A percentile compares a stretch with the other conserved stretches of the same genome.
phyloP scores from a whole-genome alignment of 1,140 invertebrate genomes.

The Drosophila hydei region DNA sequence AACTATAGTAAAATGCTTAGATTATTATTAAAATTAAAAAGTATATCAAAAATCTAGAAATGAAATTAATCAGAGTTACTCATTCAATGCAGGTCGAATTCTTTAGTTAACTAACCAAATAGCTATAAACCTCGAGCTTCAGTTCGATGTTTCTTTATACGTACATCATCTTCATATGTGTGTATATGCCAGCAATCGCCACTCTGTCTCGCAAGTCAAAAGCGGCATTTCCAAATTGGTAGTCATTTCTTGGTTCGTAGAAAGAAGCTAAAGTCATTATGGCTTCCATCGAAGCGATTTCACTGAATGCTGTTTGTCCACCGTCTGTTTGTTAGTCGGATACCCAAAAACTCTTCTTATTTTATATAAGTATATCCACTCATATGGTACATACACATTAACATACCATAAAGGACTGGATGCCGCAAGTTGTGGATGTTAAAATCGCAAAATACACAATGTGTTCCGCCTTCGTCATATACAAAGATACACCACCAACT shows the following conservation, averaged over 20 bases:
- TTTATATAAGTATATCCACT: conserved; percentile 68
- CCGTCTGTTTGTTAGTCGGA: conserved; percentile 78
- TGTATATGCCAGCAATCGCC: conserved; percentile 52
- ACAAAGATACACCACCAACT: conserved; percentile 63
- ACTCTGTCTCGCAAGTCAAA: conserved; percentile 81
- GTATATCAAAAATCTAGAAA: too few species aligned
- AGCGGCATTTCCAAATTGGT: conserved; percentile 78
- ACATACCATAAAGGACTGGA: conserved; percentile 73
- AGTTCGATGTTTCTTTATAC: too few species aligned
- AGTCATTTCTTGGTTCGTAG: conserved; percentile 80
- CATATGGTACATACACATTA: conserved; percentile 36
- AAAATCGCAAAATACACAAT: conserved; percentile 81
- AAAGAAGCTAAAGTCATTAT: conserved; percentile 80
- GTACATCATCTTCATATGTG: background rate
- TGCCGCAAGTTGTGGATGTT: conserved; percentile 78
- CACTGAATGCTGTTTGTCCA: conserved; percentile 72
- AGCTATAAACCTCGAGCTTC: too few species aligned
- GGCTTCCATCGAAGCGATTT: conserved; percentile 81
- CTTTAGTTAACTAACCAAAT: too few species aligned
- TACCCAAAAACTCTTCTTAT: conserved; percentile 79
- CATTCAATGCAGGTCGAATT: too few species aligned
- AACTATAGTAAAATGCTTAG: too few species aligned
- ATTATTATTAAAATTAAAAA: too few species aligned
- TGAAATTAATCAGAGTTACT: too few species aligned
- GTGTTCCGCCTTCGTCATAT: conserved; percentile 74